Base-by-base conservation (phyloP, 2,113 vertebrate genomes). In the Cheirogaleus medius region DNA sequence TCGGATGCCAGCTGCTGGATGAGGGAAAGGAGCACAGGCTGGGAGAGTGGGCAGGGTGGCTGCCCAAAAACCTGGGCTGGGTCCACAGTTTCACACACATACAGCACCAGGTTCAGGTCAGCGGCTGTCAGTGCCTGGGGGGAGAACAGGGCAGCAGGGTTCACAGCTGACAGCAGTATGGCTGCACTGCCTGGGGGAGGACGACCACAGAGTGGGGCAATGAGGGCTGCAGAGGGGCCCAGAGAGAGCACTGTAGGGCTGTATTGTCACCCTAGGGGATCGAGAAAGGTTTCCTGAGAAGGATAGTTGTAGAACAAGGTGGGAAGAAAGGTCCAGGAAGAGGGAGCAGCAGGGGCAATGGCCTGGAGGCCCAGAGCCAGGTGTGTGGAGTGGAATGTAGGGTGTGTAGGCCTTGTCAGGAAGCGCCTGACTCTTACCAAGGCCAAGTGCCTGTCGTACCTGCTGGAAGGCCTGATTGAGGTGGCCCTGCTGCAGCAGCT, bases 381-480 rank as follows among this genome's bases (percentile, higher is more conserved):
- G 8, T 60, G 76, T 25, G 87, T 47, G 39, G 52, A 25, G 0
- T 2, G 14, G 49, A 68, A 58, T 32, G 25, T 56, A 52, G 15
- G 2, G 2, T n/a, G 5, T 47, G 0, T 0, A 77, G 44, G 20
- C 29, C 77, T 81, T 69, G 39, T 81, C 23, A 78, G 52, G 52
- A 94, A 25, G 78, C 47, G 49, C 21, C 27, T 29, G 1, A 52
- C 42, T 25, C 52, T 29, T 3, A 34, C 3, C 37, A 63, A 52
- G 34, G 11, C 10, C 15, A 32, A 42, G 49, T 14, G 20, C 34
- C 29, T 25, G 23, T 74, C 91, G 1, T 98, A 99, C 99, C 99
- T 99, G 99, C 98, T 99, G 99, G 98, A 99, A 99, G 93, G 99
- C 99, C 98, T 99, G 99, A 97, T 99, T 99, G 98, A 99, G 99